These are phyloP conservation scores for Drosophila leonis DNA, from an alignment of 2,888 invertebrate species.

Conservation along the genomic window DNA sequence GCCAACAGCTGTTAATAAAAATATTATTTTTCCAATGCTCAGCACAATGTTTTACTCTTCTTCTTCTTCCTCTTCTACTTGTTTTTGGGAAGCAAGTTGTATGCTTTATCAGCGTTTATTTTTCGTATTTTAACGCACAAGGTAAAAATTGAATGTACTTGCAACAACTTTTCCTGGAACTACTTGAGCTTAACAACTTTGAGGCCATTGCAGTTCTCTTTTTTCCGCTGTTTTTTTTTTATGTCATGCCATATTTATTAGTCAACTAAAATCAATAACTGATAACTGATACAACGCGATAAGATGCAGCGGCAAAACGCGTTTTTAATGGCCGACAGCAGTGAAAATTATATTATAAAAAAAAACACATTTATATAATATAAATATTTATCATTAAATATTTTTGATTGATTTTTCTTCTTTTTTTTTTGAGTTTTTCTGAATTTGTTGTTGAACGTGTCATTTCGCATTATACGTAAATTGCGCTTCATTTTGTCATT, in stretches of 20 bases:
- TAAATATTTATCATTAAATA: slow-evolving; percentile 19
- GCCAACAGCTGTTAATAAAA: slow-evolving; percentile 71
- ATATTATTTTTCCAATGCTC: slow-evolving; percentile 24
- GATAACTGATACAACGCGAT: slow-evolving; percentile 44
- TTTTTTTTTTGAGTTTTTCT: slow-evolving; percentile 8
- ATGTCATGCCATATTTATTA: slow-evolving; percentile 26
- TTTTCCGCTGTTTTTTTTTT: not conserved
- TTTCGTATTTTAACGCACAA: slow-evolving; percentile 30
- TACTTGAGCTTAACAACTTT: slow-evolving; percentile 47
- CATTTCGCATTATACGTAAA: slow-evolving; percentile 63
- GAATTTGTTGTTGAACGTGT: slow-evolving; percentile 55
- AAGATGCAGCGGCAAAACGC: not conserved
- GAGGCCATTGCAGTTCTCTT: slow-evolving; percentile 53
- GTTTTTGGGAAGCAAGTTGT: slow-evolving; percentile 14
- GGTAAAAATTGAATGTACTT: slow-evolving; percentile 34
- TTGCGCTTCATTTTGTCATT: slow-evolving; percentile 56
- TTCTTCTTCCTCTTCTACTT: not conserved
- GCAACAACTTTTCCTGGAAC: slow-evolving; percentile 62
- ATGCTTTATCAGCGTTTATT: slow-evolving; percentile 62
- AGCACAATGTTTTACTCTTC: slow-evolving; percentile 23
- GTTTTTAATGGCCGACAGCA: slow-evolving; percentile 13
- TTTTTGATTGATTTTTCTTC: slow-evolving; percentile 4
- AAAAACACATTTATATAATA: not conserved
- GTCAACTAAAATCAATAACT: slow-evolving; percentile 43
- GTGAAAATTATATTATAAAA: not conserved